phyloP scores from a whole-genome alignment of 2,113 vertebrate genomes.

The Myrmecobius fasciatus region DNA sequence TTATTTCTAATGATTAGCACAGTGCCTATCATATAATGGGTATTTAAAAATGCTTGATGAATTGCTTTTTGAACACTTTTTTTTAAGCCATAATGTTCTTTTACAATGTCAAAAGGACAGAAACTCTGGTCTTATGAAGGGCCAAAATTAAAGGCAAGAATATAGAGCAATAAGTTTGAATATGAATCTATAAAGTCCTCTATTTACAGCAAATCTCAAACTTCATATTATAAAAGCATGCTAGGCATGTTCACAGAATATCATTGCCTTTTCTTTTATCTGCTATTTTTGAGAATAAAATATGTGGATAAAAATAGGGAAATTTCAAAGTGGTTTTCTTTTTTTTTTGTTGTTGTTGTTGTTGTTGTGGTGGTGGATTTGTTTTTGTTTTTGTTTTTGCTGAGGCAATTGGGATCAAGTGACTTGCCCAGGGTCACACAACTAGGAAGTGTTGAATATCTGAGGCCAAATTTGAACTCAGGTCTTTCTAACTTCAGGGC shows the following conservation, averaged over 20 bases:
- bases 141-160: background rate
- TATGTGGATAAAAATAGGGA: background rate
- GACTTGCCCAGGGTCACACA: too few species aligned
- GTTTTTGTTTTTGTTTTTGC: too few species aligned
- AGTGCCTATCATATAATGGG: background rate
- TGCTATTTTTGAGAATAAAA: background rate
- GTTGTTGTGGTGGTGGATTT: too few species aligned
- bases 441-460: too few species aligned
- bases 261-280: background rate
- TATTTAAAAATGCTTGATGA: background rate
- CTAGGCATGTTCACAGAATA: background rate
- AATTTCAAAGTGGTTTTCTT: background rate
- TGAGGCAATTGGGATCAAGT: too few species aligned
- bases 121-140: background rate
- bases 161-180: background rate
- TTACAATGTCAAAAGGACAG: background rate
- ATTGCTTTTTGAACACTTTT: background rate
- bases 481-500: too few species aligned
- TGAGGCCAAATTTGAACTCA: too few species aligned
- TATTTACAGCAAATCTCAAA: background rate
- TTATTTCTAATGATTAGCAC: background rate
- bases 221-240: background rate
- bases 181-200: background rate
- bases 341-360: too few species aligned
- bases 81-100: background rate